Percentiles rank a stretch among this genome's conserved stretches.
phyloP scores from a whole-genome alignment of 2,888 invertebrate species.

The Neoascia interrupta region DNA sequence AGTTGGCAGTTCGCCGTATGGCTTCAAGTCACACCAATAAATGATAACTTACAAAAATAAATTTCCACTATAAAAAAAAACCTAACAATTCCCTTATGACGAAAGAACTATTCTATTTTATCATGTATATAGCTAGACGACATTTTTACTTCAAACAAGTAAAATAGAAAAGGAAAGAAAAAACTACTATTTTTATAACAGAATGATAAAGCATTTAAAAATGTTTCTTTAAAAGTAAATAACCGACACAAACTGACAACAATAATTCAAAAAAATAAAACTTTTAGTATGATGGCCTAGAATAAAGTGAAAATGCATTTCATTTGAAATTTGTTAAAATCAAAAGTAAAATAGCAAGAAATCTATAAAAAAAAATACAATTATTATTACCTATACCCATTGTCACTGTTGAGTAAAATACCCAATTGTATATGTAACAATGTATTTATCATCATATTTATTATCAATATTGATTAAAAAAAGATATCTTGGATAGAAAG shows the following conservation, averaged over 20 bases:
- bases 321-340: constrained; percentile 33
- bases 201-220: constrained; percentile 28
- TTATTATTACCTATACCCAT: constrained; percentile 25
- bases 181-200: constrained; percentile 62
- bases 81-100: no score
- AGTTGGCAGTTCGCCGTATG: no score
- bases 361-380: constrained; percentile 6
- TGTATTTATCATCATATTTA: constrained; percentile 35
- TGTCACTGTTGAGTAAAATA: constrained; percentile 49
- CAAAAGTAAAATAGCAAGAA: not conserved
- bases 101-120: constrained; percentile 12
- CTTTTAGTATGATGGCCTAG: constrained; percentile 27
- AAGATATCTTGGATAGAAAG: constrained; percentile 36
- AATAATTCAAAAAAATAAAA: constrained; percentile 40
- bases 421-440: constrained; percentile 52
- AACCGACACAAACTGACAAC: constrained; percentile 23
- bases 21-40: no score
- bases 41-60: no score
- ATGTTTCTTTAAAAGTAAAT: constrained; percentile 4
- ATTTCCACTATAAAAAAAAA: constrained; percentile 11
- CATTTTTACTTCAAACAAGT: no score
- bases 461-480: constrained; percentile 19
- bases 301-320: not conserved
- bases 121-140: constrained; percentile 42
- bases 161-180: constrained; percentile 12